Evolutionary conservation across 2,113 vertebrate species (phyloP).

Genomic region (Corythaeola cristata): DNA sequence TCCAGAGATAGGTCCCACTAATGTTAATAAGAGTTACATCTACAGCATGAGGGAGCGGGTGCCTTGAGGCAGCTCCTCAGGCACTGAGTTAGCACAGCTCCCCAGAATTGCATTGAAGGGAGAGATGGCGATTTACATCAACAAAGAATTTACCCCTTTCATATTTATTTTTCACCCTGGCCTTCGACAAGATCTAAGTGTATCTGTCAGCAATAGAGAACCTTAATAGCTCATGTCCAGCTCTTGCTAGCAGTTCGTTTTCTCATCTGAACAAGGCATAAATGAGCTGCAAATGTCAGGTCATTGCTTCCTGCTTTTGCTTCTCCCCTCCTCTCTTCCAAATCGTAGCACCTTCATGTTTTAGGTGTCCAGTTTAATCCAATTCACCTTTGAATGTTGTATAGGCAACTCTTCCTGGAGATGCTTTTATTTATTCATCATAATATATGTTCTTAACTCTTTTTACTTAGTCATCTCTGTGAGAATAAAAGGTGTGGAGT

Average conservation of each 20-base stretch:
- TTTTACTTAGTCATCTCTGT: slow-evolving; percentile 19
- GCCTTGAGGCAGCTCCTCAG: neutral
- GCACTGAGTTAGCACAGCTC: neutral
- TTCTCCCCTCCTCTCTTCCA: neutral
- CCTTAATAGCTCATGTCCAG: neutral
- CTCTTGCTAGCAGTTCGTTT: neutral
- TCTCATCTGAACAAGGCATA: neutral
- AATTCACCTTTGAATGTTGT: neutral
- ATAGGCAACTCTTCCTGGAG: neutral
- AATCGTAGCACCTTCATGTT: neutral
- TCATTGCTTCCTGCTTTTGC: neutral
- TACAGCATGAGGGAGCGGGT: neutral
- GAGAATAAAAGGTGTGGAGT: slow-evolving; percentile 12
- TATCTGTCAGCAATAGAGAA: neutral
- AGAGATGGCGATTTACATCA: neutral
- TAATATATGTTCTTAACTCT: neutral
- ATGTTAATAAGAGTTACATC: neutral
- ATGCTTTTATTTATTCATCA: neutral
- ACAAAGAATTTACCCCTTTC: neutral
- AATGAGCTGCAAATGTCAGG: slow-evolving; percentile 10
- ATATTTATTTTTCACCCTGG: neutral
- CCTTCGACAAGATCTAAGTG: neutral
- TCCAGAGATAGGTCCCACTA: neutral
- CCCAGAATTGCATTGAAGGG: neutral
- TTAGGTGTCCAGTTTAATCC: neutral